These are phyloP conservation scores for Apogon hyalosoma DNA, from an alignment of 2,797 vertebrate genomes.

Conservation along the genomic window DNA sequence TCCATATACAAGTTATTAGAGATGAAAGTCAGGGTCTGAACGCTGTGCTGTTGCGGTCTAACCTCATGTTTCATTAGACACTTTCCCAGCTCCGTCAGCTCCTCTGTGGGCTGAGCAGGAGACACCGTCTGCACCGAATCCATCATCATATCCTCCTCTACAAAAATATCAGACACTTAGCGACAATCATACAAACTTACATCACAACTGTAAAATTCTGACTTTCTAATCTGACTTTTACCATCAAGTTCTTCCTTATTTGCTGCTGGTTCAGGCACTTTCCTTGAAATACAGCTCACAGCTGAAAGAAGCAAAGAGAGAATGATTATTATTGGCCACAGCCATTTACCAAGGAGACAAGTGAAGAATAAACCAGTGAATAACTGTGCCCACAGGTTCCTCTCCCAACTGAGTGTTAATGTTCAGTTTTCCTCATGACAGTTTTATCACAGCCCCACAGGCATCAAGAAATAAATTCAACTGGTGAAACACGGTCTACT, in stretches of 20 bases:
- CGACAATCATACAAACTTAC: background rate
- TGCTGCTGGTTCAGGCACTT: constrained; percentile 83
- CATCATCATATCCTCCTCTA: constrained; percentile 91
- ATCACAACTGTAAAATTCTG: background rate
- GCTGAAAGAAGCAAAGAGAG: constrained; percentile 75
- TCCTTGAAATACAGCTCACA: constrained; percentile 91
- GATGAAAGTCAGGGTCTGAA: background rate
- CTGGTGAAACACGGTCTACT: no score
- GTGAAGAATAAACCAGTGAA: no score
- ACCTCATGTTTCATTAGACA: constrained; percentile 94
- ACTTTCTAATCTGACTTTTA: constrained; percentile 40
- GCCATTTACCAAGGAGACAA: background rate
- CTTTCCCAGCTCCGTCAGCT: constrained; percentile 94
- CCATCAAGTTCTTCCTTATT: constrained; percentile 83
- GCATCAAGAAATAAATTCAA: no score
- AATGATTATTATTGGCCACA: constrained; percentile 7
- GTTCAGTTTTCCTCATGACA: no score
- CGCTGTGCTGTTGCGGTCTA: constrained; percentile 5
- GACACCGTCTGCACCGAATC: constrained; percentile 81
- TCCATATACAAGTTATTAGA: background rate
- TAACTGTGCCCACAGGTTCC: no score
- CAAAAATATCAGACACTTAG: background rate
- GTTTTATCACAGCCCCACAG: no score
- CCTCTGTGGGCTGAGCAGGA: constrained; percentile 81
- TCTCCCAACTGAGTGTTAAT: no score